phyloP scores from a whole-genome alignment of 2,888 invertebrate genomes.

The Melolontha melolontha region DNA sequence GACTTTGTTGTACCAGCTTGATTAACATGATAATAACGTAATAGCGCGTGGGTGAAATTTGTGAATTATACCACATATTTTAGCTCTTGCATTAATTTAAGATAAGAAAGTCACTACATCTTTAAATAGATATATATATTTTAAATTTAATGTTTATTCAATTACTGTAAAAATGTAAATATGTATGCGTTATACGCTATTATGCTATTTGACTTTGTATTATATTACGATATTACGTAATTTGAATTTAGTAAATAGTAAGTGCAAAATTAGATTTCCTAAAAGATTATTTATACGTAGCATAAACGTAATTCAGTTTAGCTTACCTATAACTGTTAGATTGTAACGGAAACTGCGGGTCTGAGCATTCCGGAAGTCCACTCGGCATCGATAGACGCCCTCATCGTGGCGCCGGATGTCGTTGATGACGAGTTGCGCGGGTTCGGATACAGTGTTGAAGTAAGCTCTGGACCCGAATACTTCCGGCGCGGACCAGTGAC shows the following conservation, averaged over 20 bases:
- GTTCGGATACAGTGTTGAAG: slow-evolving; percentile 82
- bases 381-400: slow-evolving; percentile 89
- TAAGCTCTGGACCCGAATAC: slow-evolving; percentile 89
- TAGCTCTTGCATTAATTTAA: too few species aligned
- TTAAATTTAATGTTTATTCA: too few species aligned
- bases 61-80: too few species aligned
- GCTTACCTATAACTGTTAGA: slow-evolving; percentile 90
- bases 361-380: slow-evolving; percentile 91
- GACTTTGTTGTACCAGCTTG: too few species aligned
- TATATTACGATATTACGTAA: background rate
- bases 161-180: too few species aligned
- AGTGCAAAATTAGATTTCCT: slow-evolving; percentile 32
- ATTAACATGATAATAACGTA: too few species aligned
- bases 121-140: too few species aligned
- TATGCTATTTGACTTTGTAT: too few species aligned
- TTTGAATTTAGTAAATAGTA: slow-evolving; percentile 17
- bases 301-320: slow-evolving; percentile 10
- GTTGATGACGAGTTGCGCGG: slow-evolving; percentile 83
- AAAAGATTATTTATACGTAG: slow-evolving; percentile 15
- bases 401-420: slow-evolving; percentile 90
- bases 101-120: too few species aligned
- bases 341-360: slow-evolving; percentile 91
- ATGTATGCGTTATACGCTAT: too few species aligned
- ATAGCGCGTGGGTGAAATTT: too few species aligned
- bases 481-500: slow-evolving; percentile 87